Evolutionary conservation across 2,113 vertebrate genomes (phyloP).

Genomic region (Podarcis raffonei): DNA sequence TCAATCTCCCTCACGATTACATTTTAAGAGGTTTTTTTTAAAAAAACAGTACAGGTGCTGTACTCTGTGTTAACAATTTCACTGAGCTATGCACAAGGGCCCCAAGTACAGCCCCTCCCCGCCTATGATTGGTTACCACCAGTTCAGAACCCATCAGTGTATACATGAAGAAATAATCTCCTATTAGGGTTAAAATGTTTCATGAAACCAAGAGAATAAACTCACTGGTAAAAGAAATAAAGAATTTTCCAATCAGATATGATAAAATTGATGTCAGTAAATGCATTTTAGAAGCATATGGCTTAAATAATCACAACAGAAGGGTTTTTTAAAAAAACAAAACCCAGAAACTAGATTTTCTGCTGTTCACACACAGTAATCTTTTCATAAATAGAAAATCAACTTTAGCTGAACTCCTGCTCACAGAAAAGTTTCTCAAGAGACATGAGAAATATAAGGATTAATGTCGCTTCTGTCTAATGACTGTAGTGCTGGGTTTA

Average conservation of each 20-base stretch:
- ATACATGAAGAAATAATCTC: background rate
- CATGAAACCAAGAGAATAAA: background rate
- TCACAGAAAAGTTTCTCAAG: conserved; percentile 71
- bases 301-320: background rate
- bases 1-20: too few relatives aligned
- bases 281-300: background rate
- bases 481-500: conserved; percentile 63
- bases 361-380: conserved; percentile 14
- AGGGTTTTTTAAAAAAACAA: background rate
- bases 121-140: too few relatives aligned
- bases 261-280: background rate
- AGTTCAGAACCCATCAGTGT: too few relatives aligned
- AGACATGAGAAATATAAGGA: conserved; percentile 66
- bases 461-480: conserved; percentile 70
- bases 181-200: background rate
- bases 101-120: too few relatives aligned
- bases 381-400: conserved; percentile 58
- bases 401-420: conserved; percentile 65
- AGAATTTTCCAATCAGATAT: background rate
- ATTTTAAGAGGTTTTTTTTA: too few relatives aligned
- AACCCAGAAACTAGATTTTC: background rate
- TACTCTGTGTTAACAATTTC: too few relatives aligned
- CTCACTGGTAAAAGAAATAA: background rate
- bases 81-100: too few relatives aligned
- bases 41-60: too few relatives aligned